Base-by-base conservation (phyloP, 1,140 invertebrate genomes). In the Drosophila sp. region DNA sequence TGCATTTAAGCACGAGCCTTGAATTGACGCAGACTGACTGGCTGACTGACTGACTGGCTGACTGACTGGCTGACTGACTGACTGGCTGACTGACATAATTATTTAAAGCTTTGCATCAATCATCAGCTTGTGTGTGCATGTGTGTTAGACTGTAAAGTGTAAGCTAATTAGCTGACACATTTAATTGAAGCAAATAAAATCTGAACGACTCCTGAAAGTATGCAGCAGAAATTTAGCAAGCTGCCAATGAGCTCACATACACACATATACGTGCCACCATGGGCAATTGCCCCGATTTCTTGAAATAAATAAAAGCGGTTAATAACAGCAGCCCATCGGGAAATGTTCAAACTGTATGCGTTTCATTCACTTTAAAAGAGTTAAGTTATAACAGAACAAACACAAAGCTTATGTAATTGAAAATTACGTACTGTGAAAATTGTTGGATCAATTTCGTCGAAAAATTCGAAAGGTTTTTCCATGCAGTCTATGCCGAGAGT, bases 131-230 rank as follows among this genome's bases (percentile, higher is more conserved):
- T 25, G 36, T 16, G 64, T 41, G 25, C n/a, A 16, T 41, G 45
- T 66, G 53, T 50, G 56, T 66, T 2, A 21, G 54, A 40, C 48
- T 59, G 76, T 63, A 48, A 79, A 84, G 80, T 86, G 80, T 80
- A 45, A 64, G 82, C 83, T 89, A 89, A 87, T 87, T 89, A 89
- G 82, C 82, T 87, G 71, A 76, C 87, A 87, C 70, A 82, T 89
- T 82, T 82, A 82, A 87, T 82, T 79, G 71, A 64, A 61, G 76
- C 71, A 82, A 82, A 87, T 82, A 82, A 86, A 86, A 87, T 81
- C 81, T 75, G 70, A 66, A 43, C 46, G 34, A 21, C 40, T 72
- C 45, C 53, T 58, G 62, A 71, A 84, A 65, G 74, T 81, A 77
- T 86, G 74, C 74, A 62, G 34, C 41, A 48, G 27, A 51, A 57